phyloP scores from a whole-genome alignment of 2,888 invertebrate genomes.

The Sarcophaga subvicina region DNA sequence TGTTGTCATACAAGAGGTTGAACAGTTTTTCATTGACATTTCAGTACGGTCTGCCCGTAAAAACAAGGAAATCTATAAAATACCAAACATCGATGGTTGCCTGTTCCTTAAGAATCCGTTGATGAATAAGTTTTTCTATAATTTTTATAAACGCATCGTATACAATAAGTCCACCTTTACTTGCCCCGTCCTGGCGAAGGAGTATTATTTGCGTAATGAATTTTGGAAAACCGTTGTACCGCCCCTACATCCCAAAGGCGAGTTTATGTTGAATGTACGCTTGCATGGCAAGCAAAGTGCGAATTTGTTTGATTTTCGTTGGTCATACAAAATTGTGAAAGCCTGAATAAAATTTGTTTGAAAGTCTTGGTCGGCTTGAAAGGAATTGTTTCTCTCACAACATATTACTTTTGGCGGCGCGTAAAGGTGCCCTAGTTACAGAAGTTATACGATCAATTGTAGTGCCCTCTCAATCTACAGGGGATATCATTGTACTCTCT shows the following conservation, averaged over 20 bases:
- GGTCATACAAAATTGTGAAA: neutral
- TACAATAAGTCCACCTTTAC: slow-evolving; percentile 10
- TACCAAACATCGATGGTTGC: neutral
- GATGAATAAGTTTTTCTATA: slow-evolving; percentile 20
- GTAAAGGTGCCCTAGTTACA: no score
- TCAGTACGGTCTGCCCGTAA: neutral
- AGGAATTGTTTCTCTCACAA: no score
- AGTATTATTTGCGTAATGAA: neutral
- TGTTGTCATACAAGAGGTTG: neutral
- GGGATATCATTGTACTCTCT: no score
- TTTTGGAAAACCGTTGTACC: neutral
- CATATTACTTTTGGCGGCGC: no score
- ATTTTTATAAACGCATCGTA: slow-evolving; percentile 22
- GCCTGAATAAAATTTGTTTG: no score
- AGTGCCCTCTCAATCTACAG: no score
- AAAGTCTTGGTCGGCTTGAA: no score
- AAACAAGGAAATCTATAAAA: neutral
- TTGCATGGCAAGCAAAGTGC: neutral
- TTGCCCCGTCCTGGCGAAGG: neutral
- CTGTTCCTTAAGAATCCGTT: neutral
- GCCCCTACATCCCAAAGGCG: slow-evolving; percentile 9
- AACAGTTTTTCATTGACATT: neutral
- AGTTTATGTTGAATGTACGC: neutral
- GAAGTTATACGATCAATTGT: no score
- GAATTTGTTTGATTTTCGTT: neutral